phyloP scores from a whole-genome alignment of 1,140 invertebrate genomes.

The Ylistrum balloti region DNA sequence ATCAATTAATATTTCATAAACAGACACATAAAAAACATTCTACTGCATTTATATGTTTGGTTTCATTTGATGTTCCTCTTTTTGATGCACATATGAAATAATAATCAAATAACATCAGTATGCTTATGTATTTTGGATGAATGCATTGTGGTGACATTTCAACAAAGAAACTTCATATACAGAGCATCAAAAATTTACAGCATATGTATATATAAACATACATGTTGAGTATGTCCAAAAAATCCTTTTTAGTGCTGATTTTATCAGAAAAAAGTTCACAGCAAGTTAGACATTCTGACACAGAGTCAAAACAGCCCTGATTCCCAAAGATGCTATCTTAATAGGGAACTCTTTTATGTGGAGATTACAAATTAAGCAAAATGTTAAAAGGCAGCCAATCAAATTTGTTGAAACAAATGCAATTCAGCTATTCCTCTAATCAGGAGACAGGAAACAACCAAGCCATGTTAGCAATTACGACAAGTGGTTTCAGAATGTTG shows the following conservation, averaged over 20 bases:
- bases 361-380: not conserved
- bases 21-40: too few species aligned
- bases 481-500: not conserved
- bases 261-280: not conserved
- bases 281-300: not conserved
- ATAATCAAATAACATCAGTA: too few species aligned
- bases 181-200: not conserved
- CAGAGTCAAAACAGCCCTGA: not conserved
- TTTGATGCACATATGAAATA: too few species aligned
- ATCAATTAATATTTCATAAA: too few species aligned
- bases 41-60: too few species aligned
- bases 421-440: not conserved
- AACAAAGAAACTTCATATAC: too few species aligned
- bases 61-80: too few species aligned
- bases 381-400: constrained; percentile 5
- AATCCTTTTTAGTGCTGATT: not conserved
- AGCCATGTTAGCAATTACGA: not conserved
- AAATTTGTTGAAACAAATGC: not conserved
- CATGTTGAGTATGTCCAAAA: not conserved
- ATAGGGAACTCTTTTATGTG: not conserved
- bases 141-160: too few species aligned
- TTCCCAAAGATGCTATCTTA: constrained; percentile 9
- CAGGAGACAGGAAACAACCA: constrained; percentile 8
- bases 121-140: too few species aligned
- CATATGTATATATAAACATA: not conserved